Base-by-base conservation (phyloP, 2,888 invertebrate species). In the Cataglyphis altisquamis region DNA sequence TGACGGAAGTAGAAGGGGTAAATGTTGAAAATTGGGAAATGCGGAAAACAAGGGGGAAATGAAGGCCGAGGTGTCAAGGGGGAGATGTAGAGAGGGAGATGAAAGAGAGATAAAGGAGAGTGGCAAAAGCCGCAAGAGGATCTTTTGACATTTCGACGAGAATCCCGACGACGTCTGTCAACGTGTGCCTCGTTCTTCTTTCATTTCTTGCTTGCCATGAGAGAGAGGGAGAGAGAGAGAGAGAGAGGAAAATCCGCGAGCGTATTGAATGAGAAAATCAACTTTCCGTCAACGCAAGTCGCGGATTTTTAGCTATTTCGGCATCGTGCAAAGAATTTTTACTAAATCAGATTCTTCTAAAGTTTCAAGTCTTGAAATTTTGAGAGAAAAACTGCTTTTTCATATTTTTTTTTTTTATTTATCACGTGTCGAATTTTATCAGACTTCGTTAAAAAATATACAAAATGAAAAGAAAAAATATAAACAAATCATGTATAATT, bases 111-210 rank as follows among this genome's bases (percentile, higher is more conserved):
- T n/a, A 10, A 67, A 21, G 32, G 21, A 36, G 45, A 9, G 36
- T 41, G 72, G 36, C 78, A 36, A 72, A 80, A 80, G 60, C 72
- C 75, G 48, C 73, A 64, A 74, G 78, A 78, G 82, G 41, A 81
- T 74, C 67, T 82, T 68, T 64, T 75, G 74, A 63, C 74, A 63
- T 83, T 83, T 81, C 67, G 52, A 52, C 74, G 63, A 73, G 81
- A 84, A 66, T 84, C 67, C 70, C 60, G 60, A 81, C 72, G 72
- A 73, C 70, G 66, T 73, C 82, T 83, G 83, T 83, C 70, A 85
- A 84, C 84, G 84, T 52, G 52, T 21, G 52, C 36, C 29, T 48
- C 62, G 80, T n/a, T 52, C 48, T 48, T 25, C 52, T 52, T 55
- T 41, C 60, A 52, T 62, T n/a, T 39, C 52, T 84, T 10, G 21